phyloP scores from a whole-genome alignment of 2,888 invertebrate genomes.

The Embidobia sp. region DNA sequence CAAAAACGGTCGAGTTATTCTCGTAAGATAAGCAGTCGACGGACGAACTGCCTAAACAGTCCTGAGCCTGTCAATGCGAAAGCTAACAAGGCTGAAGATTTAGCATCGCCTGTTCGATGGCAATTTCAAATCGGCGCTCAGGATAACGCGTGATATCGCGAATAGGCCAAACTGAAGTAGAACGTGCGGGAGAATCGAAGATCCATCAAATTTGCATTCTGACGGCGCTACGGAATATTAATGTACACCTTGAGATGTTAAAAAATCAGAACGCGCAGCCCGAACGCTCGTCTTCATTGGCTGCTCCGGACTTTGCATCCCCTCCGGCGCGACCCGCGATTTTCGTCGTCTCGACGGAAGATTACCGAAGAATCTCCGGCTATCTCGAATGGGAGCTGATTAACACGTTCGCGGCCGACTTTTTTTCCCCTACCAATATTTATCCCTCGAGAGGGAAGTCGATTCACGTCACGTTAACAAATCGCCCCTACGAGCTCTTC shows the following conservation, averaged over 20 bases:
- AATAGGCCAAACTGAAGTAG: conserved; percentile 49
- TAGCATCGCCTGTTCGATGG: conserved; percentile 52
- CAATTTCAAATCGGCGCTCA: conserved; percentile 50
- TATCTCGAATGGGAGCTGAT: conserved; percentile 47
- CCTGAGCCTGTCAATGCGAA: conserved; percentile 41
- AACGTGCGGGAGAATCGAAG: conserved; percentile 54
- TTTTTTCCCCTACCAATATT: conserved; percentile 46
- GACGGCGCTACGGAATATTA: conserved; percentile 68
- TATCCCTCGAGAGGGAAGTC: conserved; percentile 37
- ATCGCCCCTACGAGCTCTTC: conserved; percentile 42
- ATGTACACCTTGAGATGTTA: conserved; percentile 68
- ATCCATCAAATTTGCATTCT: conserved; percentile 70
- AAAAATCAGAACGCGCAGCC: conserved; percentile 65
- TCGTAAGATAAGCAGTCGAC: conserved; percentile 25
- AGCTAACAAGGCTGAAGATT: conserved; percentile 46
- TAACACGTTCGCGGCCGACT: conserved; percentile 48
- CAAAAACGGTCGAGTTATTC: conserved; percentile 17
- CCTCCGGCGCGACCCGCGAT: conserved; percentile 28
- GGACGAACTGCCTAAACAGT: conserved; percentile 22
- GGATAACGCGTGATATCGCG: conserved; percentile 47
- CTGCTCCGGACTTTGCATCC: conserved; percentile 19
- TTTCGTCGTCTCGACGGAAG: conserved; percentile 34
- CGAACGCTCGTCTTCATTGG: conserved; percentile 38
- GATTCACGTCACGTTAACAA: conserved; percentile 53
- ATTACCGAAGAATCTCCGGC: conserved; percentile 46